A percentile compares a stretch with the other conserved stretches of the same genome.
Evolutionary conservation across 2,888 invertebrate species (phyloP).

Genomic region (Zele albiditarsus): DNA sequence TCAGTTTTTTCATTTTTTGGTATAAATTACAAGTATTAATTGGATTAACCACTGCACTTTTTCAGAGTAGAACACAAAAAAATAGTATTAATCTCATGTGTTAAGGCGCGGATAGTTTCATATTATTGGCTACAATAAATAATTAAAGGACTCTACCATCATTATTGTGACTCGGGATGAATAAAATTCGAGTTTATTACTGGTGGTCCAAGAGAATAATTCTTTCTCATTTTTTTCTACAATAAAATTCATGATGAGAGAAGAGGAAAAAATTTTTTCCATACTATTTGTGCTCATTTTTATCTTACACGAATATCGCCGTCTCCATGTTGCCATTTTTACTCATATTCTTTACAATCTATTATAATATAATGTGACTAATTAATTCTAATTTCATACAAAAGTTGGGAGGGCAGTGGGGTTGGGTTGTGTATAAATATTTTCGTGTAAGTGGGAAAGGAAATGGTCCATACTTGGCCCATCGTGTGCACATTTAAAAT

Average conservation of each 20-base stretch:
- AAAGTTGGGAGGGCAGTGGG: slow-evolving; percentile 16
- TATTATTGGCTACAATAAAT: slow-evolving; percentile 37
- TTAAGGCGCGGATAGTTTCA: slow-evolving; percentile 6
- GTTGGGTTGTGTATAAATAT: slow-evolving; percentile 33
- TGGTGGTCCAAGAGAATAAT: slow-evolving; percentile 9
- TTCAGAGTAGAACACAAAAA: slow-evolving; percentile 12
- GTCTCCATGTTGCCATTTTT: not conserved
- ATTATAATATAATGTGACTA: slow-evolving; percentile 39
- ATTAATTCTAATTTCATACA: slow-evolving; percentile 36
- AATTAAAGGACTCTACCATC: slow-evolving; percentile 16
- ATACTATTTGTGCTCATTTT: slow-evolving; percentile 20
- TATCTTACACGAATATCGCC: slow-evolving; percentile 27
- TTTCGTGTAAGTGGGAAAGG: not conserved
- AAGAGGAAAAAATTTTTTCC: slow-evolving; percentile 1
- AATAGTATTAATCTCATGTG: not conserved
- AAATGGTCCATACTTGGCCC: slow-evolving; percentile 2
- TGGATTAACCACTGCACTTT: slow-evolving; percentile 4
- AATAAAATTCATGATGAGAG: not conserved
- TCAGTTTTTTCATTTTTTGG: not conserved
- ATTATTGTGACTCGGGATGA: slow-evolving; percentile 3
- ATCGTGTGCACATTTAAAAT: not conserved
- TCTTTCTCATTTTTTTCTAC: not conserved
- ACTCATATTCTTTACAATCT: slow-evolving; percentile 12
- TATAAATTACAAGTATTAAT: not conserved
- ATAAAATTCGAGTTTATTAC: not conserved